Evolutionary conservation across 2,797 vertebrate genomes (phyloP).

Genomic region (Leptodactylus fallax): DNA sequence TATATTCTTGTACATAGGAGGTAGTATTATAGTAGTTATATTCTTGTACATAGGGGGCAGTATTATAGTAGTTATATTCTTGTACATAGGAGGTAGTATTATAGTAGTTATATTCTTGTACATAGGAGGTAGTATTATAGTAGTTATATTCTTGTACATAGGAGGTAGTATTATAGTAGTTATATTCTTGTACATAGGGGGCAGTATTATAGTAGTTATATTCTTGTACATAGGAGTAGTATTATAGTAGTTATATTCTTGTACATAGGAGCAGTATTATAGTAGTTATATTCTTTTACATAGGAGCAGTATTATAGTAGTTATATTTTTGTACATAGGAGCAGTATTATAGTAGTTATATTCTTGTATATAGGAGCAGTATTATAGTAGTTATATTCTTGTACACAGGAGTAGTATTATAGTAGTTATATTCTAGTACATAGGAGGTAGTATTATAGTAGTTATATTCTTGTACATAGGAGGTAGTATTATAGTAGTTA

Average conservation of each 20-base stretch:
- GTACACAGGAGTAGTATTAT: background rate
- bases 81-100: background rate
- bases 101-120: slow-evolving; percentile 7
- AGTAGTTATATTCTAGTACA: slow-evolving; percentile 6
- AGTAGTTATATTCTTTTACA: background rate
- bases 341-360: slow-evolving; percentile 12
- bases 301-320: slow-evolving; percentile 14
- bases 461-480: background rate
- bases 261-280: slow-evolving; percentile 9
- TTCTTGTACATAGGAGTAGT: background rate
- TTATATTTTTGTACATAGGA: slow-evolving; percentile 21
- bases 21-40: slow-evolving; percentile 13
- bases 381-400: slow-evolving; percentile 20
- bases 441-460: background rate
- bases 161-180: background rate
- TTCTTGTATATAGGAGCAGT: background rate
- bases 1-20: background rate
- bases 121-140: background rate
- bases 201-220: slow-evolving; percentile 18
- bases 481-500: background rate
- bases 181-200: slow-evolving; percentile 1
- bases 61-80: slow-evolving; percentile 19
- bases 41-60: slow-evolving; percentile 6
- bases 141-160: background rate
- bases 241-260: slow-evolving; percentile 26